Base-by-base conservation (phyloP, 2,888 invertebrate species). In the Leucophenga montana region DNA sequence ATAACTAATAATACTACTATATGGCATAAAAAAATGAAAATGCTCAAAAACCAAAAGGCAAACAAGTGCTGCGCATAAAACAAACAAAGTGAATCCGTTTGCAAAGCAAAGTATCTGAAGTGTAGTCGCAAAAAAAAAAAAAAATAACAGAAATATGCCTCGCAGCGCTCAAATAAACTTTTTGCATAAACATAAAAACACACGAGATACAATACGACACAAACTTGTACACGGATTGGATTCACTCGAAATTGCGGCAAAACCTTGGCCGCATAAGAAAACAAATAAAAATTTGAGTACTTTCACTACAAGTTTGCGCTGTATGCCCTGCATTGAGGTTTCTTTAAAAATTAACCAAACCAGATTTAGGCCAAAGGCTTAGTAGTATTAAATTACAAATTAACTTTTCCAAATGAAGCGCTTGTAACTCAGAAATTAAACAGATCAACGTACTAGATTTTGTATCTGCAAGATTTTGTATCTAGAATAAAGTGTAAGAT, bases 141-240 rank as follows among this genome's bases (percentile, higher is more conserved):
- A 74, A 77, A 73, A 69, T 68, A 68, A 71, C 71, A 72, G 74
- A 78, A 78, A 75, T 78, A 78, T 79, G 78, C 80, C 78, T 79
- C 64, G 72, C 70, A 80, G 77, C 79, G 77, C 68, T 57, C 73
- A 68, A 74, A 73, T 59, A 81, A 81, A 75, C 79, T 81, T 75
- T 78, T 75, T 80, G 73, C 80, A 83, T 81, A 83, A 78, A 78
- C 78, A 79, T 78, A 82, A 76, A 80, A 82, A 80, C 80, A 78
- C 73, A 57, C 74, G 69, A 71, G 62, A 73, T 73, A 64, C 33
- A 68, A 61, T 39, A 39, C 33, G 62, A 61, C 8, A 39, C 8
- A 39, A 39, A 39, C 39, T 39, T 39, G 39, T 39, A 39, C 11
- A 39, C 9, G 11, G 39, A 33, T n/a, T n/a, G n/a, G 33, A 39